Conservation (phyloP, 2,888 invertebrate species). For the Selenia dentaria region DNA sequence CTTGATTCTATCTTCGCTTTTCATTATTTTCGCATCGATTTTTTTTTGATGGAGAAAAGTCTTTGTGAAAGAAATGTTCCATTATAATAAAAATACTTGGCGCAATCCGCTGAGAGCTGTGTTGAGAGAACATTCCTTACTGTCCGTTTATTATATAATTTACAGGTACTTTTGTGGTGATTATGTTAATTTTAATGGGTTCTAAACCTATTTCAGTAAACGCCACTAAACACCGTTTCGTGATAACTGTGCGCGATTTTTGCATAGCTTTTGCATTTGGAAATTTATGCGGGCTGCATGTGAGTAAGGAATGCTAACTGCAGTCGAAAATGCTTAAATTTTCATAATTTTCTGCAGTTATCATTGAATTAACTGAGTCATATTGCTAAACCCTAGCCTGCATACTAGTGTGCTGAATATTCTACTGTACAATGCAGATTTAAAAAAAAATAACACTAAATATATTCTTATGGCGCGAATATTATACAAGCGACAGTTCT, state of each 20-base stretch:
- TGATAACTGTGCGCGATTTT: constrained; percentile 31
- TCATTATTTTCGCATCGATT: no score
- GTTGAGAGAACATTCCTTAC: not conserved
- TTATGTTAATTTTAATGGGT: constrained; percentile 33
- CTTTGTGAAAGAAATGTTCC: no score
- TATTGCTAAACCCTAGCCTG: no score
- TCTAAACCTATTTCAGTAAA: constrained; percentile 30
- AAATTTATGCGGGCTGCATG: constrained; percentile 33
- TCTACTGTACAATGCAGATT: no score
- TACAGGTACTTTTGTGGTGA: constrained; percentile 15
- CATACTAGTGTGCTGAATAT: no score
- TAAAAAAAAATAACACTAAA: no score
- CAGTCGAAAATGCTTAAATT: constrained; percentile 8
- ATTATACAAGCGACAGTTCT: no score
- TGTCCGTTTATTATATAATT: not conserved
- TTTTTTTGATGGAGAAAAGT: no score
- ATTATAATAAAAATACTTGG: no score
- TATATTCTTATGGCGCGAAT: no score
- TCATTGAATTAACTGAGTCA: not conserved
- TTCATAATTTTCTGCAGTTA: constrained; percentile 2
- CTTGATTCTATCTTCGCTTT: no score
- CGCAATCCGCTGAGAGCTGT: no score
- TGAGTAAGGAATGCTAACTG: not conserved
- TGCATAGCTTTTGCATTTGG: constrained; percentile 29
- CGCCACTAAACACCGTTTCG: constrained; percentile 21